Conservation (phyloP, 2,888 invertebrate species). For the Entomobrya multifasciata region DNA sequence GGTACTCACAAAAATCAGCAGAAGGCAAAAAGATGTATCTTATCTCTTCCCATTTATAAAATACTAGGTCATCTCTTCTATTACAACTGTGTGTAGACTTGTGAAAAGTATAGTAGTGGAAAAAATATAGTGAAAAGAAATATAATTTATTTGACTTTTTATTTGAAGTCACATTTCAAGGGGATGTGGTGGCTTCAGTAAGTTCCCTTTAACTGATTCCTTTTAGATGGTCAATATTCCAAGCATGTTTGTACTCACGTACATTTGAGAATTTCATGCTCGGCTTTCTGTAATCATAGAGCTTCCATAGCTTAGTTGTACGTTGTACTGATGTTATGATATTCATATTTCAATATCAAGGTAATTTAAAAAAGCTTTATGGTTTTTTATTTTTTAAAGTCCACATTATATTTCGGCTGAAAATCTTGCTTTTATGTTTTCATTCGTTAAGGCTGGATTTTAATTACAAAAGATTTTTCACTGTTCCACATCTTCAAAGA, state of each 20-base stretch:
- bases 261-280: too few relatives aligned
- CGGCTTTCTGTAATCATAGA: too few relatives aligned
- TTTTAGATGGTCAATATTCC: too few relatives aligned
- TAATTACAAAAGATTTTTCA: too few relatives aligned
- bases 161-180: constrained; percentile 20
- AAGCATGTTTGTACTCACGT: too few relatives aligned
- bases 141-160: constrained; percentile 33
- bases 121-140: too few relatives aligned
- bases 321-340: not conserved
- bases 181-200: not conserved
- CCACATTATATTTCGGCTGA: not conserved
- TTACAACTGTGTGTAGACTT: not conserved
- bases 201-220: too few relatives aligned
- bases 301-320: too few relatives aligned
- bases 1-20: not conserved
- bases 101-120: not conserved
- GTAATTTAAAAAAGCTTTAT: not conserved
- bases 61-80: not conserved
- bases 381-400: not conserved
- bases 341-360: not conserved
- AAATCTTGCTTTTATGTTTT: not conserved
- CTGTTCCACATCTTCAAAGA: too few relatives aligned
- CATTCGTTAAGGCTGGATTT: not conserved
- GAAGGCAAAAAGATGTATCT: constrained; percentile 10
- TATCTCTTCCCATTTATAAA: not conserved